These are phyloP conservation scores for Neocrepidodera transversa DNA, from an alignment of 2,888 invertebrate species.

Conservation along the genomic window DNA sequence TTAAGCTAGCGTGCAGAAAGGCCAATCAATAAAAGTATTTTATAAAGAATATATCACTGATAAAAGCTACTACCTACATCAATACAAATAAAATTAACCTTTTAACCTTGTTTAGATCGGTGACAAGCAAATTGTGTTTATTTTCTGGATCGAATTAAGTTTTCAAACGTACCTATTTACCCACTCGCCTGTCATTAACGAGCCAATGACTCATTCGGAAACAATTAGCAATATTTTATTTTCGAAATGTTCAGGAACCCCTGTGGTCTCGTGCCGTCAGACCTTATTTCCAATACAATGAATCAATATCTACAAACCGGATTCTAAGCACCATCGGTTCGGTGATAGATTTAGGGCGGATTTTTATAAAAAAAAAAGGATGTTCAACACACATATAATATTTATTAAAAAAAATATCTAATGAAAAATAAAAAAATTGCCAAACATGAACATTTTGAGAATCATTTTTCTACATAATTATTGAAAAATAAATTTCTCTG, in stretches of 20 bases:
- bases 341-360: neutral
- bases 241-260: neutral
- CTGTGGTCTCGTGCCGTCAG: neutral
- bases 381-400: no score
- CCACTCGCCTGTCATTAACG: neutral
- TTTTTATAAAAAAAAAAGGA: neutral
- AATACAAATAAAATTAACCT: no score
- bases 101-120: no score
- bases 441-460: no score
- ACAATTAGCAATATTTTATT: constrained; percentile 19
- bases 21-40: no score
- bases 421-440: no score
- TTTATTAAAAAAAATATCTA: no score
- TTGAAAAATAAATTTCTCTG: no score
- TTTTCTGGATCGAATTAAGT: neutral
- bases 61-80: no score
- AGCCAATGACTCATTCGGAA: constrained; percentile 6
- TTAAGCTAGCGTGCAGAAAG: no score
- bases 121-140: neutral
- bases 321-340: neutral
- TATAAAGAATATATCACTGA: no score
- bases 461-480: no score
- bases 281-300: neutral
- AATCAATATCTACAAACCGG: neutral
- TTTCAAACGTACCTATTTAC: neutral